Conservation (phyloP, 2,113 vertebrate species). For the Panurus biarmicus region DNA sequence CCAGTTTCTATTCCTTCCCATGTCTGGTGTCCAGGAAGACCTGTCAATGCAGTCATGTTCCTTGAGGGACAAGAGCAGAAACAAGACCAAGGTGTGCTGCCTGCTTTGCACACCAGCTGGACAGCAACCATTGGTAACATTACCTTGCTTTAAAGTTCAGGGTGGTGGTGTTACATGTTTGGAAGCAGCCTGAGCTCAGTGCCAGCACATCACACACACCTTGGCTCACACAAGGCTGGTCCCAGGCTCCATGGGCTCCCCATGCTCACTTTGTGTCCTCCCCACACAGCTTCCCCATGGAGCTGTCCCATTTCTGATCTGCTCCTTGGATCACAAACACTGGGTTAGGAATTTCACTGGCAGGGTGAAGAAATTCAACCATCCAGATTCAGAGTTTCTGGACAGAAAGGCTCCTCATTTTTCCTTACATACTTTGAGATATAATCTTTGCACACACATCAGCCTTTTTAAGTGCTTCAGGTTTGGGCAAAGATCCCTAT, state of each 20-base stretch:
- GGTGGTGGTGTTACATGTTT: rapidly evolving
- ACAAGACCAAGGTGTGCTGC: not conserved
- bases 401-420: not conserved
- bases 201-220: not conserved
- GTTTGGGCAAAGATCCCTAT: not conserved
- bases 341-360: not conserved
- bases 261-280: rapidly evolving
- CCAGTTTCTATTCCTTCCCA: not conserved
- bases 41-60: not conserved
- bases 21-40: not conserved
- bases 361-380: not conserved
- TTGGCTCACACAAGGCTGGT: not conserved
- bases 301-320: not conserved
- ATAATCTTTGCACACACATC: not conserved
- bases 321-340: not conserved
- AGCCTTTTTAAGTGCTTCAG: not conserved
- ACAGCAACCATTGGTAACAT: not conserved
- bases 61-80: not conserved
- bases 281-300: not conserved
- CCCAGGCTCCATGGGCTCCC: not conserved
- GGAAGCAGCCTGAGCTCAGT: not conserved
- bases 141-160: not conserved
- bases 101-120: not conserved
- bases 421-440: not conserved
- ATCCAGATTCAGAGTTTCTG: not conserved